Base-by-base conservation (phyloP, 2,888 invertebrate species). In the Chloroclysta siterata region DNA sequence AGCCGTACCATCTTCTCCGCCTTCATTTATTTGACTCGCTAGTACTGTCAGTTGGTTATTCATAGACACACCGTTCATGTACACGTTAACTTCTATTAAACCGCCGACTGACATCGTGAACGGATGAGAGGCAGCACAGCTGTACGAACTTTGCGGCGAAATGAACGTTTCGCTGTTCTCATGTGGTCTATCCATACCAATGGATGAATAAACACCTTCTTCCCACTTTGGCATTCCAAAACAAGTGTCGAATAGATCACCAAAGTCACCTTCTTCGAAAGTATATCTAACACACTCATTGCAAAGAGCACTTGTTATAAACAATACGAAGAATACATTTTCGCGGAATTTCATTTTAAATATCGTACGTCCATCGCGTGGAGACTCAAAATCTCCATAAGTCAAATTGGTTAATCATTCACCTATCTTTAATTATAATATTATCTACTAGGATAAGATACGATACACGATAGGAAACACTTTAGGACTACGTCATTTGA, bases 211-310 rank as follows among this genome's bases (percentile, higher is more conserved):
- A 8, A 55, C 60, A 5, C 72, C 72, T 15, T 76, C 54, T 2
- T 69, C 64, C 87, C 87, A 87, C 29, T 68, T 64, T 0, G 55
- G 54, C 47, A 60, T 3, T 7, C 60, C 53, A 0, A 13, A 17
- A 60, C 84, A 87, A 2, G 74, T 71, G 13, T 61, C 67, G 60
- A 88, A 88, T 2, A 70, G 60, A 4, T 68, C 68, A 2, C 77
- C 70, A 33, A 75, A 81, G 7, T 74, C 11, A 8, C 15, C 72
- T 17, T 80, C 73, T 62, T 81, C 83, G 58, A 87, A 86, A 42
- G 77, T 75, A 63, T 81, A 82, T 55, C 72, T 75, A 11, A 81
- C 74, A 69, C 87, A 87, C 48, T 68, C 68, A 22, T 84, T 78
- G 70, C 81, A 66, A 22, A 65, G 59, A 54, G 74, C 80, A 67